Evolutionary conservation across 1,140 invertebrate species (phyloP).

Genomic region (Vanessa tameamea): DNA sequence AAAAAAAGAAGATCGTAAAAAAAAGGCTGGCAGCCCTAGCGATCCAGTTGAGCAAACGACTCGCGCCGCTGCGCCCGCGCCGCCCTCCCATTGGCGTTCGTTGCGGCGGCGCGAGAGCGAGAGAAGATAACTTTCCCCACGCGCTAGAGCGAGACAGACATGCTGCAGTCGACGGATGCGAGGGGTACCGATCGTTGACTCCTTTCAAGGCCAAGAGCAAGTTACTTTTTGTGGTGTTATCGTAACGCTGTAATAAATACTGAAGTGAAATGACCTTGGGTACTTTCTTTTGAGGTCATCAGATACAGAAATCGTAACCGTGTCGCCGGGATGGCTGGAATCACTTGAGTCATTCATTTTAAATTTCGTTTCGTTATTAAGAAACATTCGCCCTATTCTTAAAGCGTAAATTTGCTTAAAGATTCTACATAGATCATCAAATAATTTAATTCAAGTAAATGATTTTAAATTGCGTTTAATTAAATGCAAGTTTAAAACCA

Average conservation of each 20-base stretch:
- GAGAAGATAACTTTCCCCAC: conserved; percentile 38
- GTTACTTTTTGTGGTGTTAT: conserved; percentile 69
- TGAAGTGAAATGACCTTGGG: conserved; percentile 67
- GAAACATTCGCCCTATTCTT: neutral
- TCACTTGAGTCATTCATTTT: conserved; percentile 26
- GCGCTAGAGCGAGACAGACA: conserved; percentile 50
- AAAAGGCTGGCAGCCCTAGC: conserved; percentile 60
- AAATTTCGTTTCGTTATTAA: conserved; percentile 1
- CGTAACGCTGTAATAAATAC: conserved; percentile 61
- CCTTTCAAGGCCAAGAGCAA: conserved; percentile 69
- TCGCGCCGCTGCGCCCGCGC: conserved; percentile 72
- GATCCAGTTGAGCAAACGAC: conserved; percentile 71
- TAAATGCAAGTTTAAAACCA: no score
- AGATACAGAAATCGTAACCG: conserved; percentile 24
- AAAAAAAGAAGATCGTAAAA: conserved; percentile 49
- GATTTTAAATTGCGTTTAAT: no score
- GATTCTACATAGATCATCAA: no score
- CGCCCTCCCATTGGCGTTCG: conserved; percentile 57
- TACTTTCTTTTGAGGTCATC: conserved; percentile 74
- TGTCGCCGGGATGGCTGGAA: conserved; percentile 11
- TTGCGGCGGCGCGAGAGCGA: conserved; percentile 53
- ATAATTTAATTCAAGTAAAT: no score
- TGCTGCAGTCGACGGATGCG: conserved; percentile 69
- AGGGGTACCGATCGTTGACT: conserved; percentile 77
- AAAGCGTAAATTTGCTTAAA: neutral